Evolutionary conservation across 2,797 vertebrate species (phyloP).

Genomic region (Pseudocheirus occidentalis): DNA sequence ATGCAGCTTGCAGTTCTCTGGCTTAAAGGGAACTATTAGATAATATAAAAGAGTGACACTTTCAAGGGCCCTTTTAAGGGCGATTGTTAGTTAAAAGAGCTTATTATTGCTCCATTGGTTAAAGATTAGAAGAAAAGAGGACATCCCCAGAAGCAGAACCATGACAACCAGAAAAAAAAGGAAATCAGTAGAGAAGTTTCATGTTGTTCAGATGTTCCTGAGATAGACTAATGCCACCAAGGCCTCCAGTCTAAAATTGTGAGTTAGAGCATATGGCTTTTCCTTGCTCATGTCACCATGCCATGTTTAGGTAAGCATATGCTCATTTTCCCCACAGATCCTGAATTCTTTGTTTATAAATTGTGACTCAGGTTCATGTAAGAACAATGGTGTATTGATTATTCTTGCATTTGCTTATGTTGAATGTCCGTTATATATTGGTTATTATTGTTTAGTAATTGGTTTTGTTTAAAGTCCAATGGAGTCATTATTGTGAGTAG

Average conservation of each 20-base stretch:
- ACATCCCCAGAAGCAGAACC: not conserved
- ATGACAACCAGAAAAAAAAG: not conserved
- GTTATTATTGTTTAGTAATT: not conserved
- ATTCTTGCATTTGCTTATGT: not conserved
- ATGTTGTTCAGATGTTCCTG: not conserved
- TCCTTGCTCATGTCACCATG: not conserved
- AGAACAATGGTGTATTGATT: not conserved
- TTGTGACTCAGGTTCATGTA: not conserved
- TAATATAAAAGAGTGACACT: not conserved
- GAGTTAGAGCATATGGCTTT: not conserved
- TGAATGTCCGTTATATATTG: not conserved
- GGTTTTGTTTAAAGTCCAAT: not conserved
- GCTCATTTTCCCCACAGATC: not conserved
- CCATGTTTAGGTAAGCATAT: not conserved
- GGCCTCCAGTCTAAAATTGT: not conserved
- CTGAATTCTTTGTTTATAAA: not conserved
- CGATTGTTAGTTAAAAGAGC: not conserved
- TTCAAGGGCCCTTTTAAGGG: not conserved
- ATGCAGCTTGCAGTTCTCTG: not conserved
- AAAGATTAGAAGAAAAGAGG: not conserved
- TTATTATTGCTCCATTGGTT: not conserved
- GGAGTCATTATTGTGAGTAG: not conserved
- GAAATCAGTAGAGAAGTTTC: not conserved
- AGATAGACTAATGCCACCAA: not conserved
- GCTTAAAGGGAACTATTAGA: not conserved